Conservation (phyloP, 2,113 vertebrate genomes). For the Crotalus horridus region DNA sequence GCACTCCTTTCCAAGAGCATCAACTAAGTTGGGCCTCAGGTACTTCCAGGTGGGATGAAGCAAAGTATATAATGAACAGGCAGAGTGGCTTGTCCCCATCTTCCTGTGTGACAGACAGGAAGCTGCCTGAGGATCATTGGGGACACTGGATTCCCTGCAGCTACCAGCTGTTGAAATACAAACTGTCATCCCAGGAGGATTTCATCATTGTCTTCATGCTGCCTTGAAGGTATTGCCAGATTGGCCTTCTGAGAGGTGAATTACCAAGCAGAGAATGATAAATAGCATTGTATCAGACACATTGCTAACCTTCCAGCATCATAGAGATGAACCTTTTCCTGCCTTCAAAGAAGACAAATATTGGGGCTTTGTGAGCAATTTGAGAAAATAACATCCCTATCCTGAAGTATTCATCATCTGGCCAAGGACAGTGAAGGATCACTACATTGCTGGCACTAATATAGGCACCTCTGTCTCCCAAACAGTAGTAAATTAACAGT, state of each 20-base stretch:
- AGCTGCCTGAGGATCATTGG: not conserved
- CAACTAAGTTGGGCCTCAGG: not conserved
- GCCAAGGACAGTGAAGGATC: slow-evolving; percentile 13
- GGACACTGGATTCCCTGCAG: slow-evolving; percentile 14
- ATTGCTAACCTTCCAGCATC: slow-evolving; percentile 19
- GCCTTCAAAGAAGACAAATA: slow-evolving; percentile 6
- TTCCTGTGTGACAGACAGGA: not conserved
- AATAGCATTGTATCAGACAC: slow-evolving; percentile 7
- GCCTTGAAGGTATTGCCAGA: slow-evolving; percentile 23
- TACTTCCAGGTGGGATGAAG: not conserved
- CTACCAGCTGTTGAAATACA: slow-evolving; percentile 23
- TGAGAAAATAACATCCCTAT: slow-evolving; percentile 22
- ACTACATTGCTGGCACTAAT: slow-evolving; percentile 11
- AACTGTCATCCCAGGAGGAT: slow-evolving; percentile 6
- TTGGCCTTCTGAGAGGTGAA: slow-evolving; percentile 19
- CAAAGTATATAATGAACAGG: not conserved
- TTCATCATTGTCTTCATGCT: slow-evolving; percentile 11
- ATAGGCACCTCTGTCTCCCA: not conserved
- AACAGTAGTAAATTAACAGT: not conserved
- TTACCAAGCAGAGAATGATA: slow-evolving; percentile 22
- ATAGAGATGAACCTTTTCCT: not conserved
- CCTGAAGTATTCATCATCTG: slow-evolving; percentile 12
- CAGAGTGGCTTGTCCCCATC: not conserved
- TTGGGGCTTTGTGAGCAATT: not conserved
- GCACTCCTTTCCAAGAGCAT: not conserved